Conservation (phyloP, 2,888 invertebrate genomes). For the Punctoribates punctum region DNA sequence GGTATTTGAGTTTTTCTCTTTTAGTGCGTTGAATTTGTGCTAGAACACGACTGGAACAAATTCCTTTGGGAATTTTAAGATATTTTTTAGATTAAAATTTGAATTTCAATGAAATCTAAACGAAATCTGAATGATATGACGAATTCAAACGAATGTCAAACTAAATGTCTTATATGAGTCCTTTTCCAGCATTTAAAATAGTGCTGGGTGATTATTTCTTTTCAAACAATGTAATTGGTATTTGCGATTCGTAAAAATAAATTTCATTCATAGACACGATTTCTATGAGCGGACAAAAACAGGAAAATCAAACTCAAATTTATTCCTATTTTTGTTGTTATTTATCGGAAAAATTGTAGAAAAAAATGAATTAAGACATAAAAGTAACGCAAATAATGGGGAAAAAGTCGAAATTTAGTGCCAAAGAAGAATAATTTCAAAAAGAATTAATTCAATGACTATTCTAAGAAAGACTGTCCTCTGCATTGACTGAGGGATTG, state of each 20-base stretch:
- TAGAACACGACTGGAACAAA: not conserved
- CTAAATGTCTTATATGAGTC: not conserved
- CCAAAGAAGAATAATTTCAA: not conserved
- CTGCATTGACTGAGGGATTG: constrained; percentile 2
- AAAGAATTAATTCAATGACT: not conserved
- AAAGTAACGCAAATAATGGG: too few species aligned
- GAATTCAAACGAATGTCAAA: not conserved
- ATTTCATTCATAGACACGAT: constrained; percentile 12
- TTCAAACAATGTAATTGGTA: not conserved
- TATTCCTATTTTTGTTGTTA: not conserved
- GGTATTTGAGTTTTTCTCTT: too few species aligned
- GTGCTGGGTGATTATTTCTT: not conserved
- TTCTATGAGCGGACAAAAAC: not conserved
- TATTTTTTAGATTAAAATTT: not conserved
- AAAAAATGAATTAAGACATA: too few species aligned
- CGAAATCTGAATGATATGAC: not conserved
- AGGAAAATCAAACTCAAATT: not conserved
- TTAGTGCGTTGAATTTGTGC: too few species aligned
- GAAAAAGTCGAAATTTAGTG: not conserved
- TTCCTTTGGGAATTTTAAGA: not conserved
- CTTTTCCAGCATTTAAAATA: not conserved
- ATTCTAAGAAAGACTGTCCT: not conserved
- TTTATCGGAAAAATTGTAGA: too few species aligned
- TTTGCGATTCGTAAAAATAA: not conserved
- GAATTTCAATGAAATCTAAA: not conserved